These are phyloP conservation scores for Koerneria pararmatus DNA, from an alignment of 2,888 invertebrate genomes.

Conservation along the genomic window DNA sequence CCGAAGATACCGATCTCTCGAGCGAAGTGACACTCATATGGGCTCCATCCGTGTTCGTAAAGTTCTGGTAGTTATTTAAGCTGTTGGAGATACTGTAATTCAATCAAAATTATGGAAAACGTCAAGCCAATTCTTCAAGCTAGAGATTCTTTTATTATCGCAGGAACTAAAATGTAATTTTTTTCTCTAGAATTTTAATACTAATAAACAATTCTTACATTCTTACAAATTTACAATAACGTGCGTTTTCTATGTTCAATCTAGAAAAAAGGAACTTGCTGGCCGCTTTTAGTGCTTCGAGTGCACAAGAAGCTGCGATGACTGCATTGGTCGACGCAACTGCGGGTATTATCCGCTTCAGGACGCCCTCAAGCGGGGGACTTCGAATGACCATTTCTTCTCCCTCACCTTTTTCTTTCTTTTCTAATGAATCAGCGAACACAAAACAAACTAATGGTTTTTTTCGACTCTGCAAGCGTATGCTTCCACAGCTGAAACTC, in stretches of 20 bases:
- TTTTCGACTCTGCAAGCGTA: too few species aligned
- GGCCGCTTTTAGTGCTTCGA: conserved; percentile 93
- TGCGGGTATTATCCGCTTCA: conserved; percentile 97
- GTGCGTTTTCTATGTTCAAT: too few species aligned
- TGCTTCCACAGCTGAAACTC: too few species aligned
- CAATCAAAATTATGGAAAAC: too few species aligned
- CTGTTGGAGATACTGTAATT: conserved; percentile 75
- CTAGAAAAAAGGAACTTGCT: conserved; percentile 65
- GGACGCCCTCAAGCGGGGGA: conserved; percentile 73
- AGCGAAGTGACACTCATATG: conserved; percentile 92
- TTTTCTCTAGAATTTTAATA: neutral
- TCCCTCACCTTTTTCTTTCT: too few species aligned
- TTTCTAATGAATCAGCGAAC: too few species aligned
- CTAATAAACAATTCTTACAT: neutral
- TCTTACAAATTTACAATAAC: too few species aligned
- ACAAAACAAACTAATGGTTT: too few species aligned
- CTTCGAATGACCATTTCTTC: too few species aligned
- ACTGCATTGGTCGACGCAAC: conserved; percentile 99
- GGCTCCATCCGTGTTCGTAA: conserved; percentile 90
- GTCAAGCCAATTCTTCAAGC: too few species aligned
- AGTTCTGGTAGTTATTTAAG: conserved; percentile 91
- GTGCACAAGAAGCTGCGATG: conserved; percentile 86
- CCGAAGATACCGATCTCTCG: too few species aligned
- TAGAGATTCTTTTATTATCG: neutral
- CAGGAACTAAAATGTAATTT: neutral